A percentile compares a stretch with the other conserved stretches of the same genome.
phyloP scores from a whole-genome alignment of 1,140 invertebrate genomes.

The Ooceraea biroi region DNA sequence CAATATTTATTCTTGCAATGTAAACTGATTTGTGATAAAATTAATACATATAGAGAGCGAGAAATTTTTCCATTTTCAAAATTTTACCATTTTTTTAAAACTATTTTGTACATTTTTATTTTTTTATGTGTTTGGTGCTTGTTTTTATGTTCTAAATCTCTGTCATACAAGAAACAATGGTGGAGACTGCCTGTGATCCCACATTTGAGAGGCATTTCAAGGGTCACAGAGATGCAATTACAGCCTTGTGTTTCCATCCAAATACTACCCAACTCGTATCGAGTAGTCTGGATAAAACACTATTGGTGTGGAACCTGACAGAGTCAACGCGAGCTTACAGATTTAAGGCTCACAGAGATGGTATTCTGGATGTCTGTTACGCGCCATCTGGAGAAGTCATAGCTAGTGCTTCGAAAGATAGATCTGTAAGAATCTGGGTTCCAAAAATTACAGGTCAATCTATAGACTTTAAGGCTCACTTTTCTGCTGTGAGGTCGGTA shows the following conservation, averaged over 20 bases:
- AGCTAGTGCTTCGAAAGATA: conserved; percentile 93
- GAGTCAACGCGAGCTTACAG: conserved; percentile 88
- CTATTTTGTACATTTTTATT: conserved; percentile 6
- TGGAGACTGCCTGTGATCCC: conserved; percentile 86
- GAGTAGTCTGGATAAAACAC: conserved; percentile 91
- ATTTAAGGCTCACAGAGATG: conserved; percentile 89
- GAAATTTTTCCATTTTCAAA: conserved; percentile 34
- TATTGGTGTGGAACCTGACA: conserved; percentile 93
- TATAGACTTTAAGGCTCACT: conserved; percentile 93
- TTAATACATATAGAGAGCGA: background rate
- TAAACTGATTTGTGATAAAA: background rate
- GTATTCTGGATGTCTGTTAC: conserved; percentile 90
- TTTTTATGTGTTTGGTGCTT: background rate
- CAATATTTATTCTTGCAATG: background rate
- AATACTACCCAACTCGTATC: conserved; percentile 92
- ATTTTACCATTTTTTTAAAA: background rate
- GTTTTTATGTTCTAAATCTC: conserved; percentile 17
- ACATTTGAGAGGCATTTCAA: conserved; percentile 92
- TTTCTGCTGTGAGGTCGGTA: conserved; percentile 92
- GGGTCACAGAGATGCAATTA: conserved; percentile 92
- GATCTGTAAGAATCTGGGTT: conserved; percentile 94
- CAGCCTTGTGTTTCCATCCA: conserved; percentile 92
- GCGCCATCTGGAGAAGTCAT: conserved; percentile 93
- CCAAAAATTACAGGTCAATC: conserved; percentile 92
- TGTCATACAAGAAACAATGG: conserved; percentile 29